Percentiles rank a stretch among this genome's conserved stretches.
phyloP scores from a whole-genome alignment of 2,888 invertebrate species.

The Embidobia sp. region DNA sequence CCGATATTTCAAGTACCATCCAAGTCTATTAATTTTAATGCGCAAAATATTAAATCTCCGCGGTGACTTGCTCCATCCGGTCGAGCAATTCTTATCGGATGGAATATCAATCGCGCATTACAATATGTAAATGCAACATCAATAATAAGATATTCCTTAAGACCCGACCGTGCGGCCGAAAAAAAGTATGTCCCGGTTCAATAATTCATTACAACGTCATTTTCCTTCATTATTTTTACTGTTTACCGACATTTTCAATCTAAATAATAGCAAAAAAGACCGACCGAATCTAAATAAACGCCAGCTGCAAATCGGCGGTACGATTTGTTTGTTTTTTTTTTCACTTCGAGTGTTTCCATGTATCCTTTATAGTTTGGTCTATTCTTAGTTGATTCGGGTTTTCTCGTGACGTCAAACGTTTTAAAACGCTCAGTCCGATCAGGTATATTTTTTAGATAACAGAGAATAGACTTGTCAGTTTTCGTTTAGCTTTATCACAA shows the following conservation, averaged over 20 bases:
- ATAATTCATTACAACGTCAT: slow-evolving; percentile 18
- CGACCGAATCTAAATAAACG: too few relatives aligned
- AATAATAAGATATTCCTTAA: slow-evolving; percentile 31
- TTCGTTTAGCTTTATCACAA: too few relatives aligned
- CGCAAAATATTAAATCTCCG: slow-evolving; percentile 19
- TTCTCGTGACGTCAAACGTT: too few relatives aligned
- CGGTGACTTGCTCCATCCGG: not conserved
- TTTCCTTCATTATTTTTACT: not conserved
- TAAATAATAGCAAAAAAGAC: too few relatives aligned
- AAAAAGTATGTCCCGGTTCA: slow-evolving; percentile 11
- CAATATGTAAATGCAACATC: slow-evolving; percentile 51
- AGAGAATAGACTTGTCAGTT: too few relatives aligned
- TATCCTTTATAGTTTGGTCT: too few relatives aligned
- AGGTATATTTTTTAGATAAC: too few relatives aligned
- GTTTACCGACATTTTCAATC: not conserved
- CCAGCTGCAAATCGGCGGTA: too few relatives aligned
- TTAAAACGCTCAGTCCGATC: too few relatives aligned
- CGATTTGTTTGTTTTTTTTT: too few relatives aligned
- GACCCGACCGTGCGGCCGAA: not conserved
- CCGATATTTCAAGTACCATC: slow-evolving; percentile 17
- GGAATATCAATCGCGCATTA: slow-evolving; percentile 49
- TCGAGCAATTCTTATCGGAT: slow-evolving; percentile 48
- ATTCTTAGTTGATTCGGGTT: too few relatives aligned
- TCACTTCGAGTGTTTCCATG: too few relatives aligned
- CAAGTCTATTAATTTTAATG: slow-evolving; percentile 40